phyloP scores from a whole-genome alignment of 2,888 invertebrate genomes.

The Automeris io region DNA sequence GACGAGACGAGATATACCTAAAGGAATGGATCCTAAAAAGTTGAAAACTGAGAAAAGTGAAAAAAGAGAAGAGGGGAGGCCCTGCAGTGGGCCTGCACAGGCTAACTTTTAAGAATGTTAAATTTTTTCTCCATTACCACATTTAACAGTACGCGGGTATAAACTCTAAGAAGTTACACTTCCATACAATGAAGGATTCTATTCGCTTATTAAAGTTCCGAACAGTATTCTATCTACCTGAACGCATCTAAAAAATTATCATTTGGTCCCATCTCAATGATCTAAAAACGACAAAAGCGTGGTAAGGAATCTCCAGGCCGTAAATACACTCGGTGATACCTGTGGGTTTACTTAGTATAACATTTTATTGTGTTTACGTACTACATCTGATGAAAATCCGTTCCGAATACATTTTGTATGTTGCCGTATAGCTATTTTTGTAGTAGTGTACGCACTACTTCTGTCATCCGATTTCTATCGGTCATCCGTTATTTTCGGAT shows the following conservation, averaged over 20 bases:
- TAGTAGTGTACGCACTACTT: no score
- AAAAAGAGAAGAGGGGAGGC: no score
- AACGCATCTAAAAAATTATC: not conserved
- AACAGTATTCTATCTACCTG: not conserved
- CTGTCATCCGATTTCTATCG: no score
- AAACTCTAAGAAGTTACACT: not conserved
- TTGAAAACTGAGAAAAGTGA: no score
- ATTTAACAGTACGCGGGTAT: not conserved
- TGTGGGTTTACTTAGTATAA: not conserved
- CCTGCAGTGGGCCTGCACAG: no score
- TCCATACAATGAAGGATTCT: not conserved
- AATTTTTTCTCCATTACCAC: not conserved
- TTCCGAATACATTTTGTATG: no score
- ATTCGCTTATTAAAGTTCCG: not conserved
- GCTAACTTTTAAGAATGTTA: no score
- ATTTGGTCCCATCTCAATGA: not conserved
- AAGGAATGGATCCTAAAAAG: no score
- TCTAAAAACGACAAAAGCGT: not conserved
- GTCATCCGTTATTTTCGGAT: no score
- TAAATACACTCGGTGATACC: not conserved
- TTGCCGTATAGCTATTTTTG: no score
- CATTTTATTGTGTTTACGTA: not conserved
- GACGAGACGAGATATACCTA: no score
- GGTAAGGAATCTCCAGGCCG: not conserved
- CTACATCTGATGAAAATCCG: no score